Evolutionary conservation across 1,140 invertebrate genomes (phyloP).

Genomic region (Drosophila willistoni): DNA sequence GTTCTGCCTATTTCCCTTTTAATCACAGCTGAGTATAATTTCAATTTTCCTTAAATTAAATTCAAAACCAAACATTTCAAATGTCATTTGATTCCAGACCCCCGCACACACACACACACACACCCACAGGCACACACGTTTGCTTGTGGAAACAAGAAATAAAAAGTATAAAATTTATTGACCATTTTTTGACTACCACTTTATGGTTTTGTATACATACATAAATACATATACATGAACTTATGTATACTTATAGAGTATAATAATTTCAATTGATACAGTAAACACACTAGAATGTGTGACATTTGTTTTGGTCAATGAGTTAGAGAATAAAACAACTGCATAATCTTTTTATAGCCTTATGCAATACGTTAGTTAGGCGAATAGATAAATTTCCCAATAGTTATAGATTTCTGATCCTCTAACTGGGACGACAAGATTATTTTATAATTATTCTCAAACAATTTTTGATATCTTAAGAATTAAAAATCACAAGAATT

Average conservation of each 20-base stretch:
- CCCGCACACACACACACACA: no score
- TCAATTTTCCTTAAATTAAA: slow-evolving; percentile 6
- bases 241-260: background rate
- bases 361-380: no score
- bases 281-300: background rate
- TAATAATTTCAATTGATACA: background rate
- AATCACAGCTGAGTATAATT: background rate
- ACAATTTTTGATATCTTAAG: no score
- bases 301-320: background rate
- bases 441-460: no score
- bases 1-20: slow-evolving; percentile 11
- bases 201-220: slow-evolving; percentile 2
- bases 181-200: slow-evolving; percentile 45
- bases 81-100: background rate
- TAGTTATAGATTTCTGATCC: no score
- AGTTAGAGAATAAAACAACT: no score
- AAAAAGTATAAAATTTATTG: slow-evolving; percentile 65
- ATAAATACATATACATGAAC: background rate
- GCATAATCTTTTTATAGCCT: no score
- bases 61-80: background rate
- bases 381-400: no score
- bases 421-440: no score
- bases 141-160: slow-evolving; percentile 36
- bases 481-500: no score
- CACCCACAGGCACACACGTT: background rate